Conservation (phyloP, 2,113 vertebrate genomes). For the Eleginops maclovinus region DNA sequence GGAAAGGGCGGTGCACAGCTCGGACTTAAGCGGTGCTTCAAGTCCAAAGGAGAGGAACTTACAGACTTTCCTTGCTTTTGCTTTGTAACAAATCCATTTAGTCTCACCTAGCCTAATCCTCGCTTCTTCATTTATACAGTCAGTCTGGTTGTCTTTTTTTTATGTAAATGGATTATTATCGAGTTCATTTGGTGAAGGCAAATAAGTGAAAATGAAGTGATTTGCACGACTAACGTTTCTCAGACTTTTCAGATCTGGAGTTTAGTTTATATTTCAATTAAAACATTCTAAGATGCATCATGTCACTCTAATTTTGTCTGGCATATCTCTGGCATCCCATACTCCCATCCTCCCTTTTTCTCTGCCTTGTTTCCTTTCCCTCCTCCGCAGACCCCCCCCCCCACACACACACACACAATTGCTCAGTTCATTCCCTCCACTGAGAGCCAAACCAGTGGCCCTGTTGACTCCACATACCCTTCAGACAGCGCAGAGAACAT, state of each 20-base stretch:
- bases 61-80: slow-evolving; percentile 23
- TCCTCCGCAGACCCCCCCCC: background rate
- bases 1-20: slow-evolving; percentile 70
- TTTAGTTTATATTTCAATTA: slow-evolving; percentile 15
- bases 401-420: slow-evolving; percentile 54
- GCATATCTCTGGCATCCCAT: slow-evolving; percentile 47
- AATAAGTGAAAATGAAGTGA: slow-evolving; percentile 1
- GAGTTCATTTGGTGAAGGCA: slow-evolving; percentile 1
- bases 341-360: slow-evolving; percentile 42
- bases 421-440: slow-evolving; percentile 45
- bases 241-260: background rate
- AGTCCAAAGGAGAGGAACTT: slow-evolving; percentile 36
- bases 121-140: background rate
- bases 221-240: background rate
- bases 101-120: slow-evolving; percentile 12
- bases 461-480: slow-evolving; percentile 59
- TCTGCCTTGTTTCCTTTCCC: slow-evolving; percentile 16
- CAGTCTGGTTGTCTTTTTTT: background rate
- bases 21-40: slow-evolving; percentile 32
- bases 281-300: slow-evolving; percentile 15
- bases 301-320: slow-evolving; percentile 18
- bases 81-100: slow-evolving; percentile 23
- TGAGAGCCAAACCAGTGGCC: slow-evolving; percentile 47
- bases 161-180: background rate
- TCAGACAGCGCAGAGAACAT: slow-evolving; percentile 45